Base-by-base conservation (phyloP, 2,888 invertebrate genomes). In the Diaperis boleti region DNA sequence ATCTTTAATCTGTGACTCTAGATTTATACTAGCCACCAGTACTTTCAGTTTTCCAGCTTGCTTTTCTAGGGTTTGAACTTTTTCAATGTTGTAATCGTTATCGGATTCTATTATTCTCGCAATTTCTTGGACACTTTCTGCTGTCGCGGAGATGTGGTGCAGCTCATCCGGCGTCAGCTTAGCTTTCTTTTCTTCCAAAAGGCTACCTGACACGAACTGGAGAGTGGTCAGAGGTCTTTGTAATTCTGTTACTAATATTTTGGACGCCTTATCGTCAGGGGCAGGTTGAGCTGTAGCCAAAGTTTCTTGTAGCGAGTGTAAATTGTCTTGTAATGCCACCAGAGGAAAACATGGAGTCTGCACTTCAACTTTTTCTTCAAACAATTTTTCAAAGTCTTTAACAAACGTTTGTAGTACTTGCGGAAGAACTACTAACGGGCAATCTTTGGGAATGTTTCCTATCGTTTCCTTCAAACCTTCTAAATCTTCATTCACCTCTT, bases 1-100 rank as follows among this genome's bases (percentile, higher is more conserved):
- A 60, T 78, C 78, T 69, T 80, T 80, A n/a, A 79, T 73, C 45
- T 74, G 74, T 1, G 81, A 81, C 45, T 81, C 81, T 65, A 79
- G 76, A 61, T 81, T 81, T 8, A 81, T 77, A 62, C 78, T 78
- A 4, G 77, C 79, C 5, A 75, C 63, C 22, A 74, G 50, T 7
- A 65, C 66, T 65, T 72, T 73, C 15, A 76, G 33, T 52, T 64
- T 68, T 35, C 73, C 70, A 3, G 66, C 64, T 17, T 66, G 47
- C 17, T 56, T 39, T 42, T 75, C 63, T 18, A 77, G 37, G 15
- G 35, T 52, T 41, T 56, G n/a, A 1, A 35, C 18, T 15, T 41
- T 14, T 6, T 64, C 49, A 10, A 50, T 10, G 4, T 63, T 44
- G 49, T 69, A 64, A 15, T 70, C 63, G 7, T 49, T 37, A 10